Conservation (phyloP, 2,113 vertebrate genomes). For the Tychaedon coryphoeus region DNA sequence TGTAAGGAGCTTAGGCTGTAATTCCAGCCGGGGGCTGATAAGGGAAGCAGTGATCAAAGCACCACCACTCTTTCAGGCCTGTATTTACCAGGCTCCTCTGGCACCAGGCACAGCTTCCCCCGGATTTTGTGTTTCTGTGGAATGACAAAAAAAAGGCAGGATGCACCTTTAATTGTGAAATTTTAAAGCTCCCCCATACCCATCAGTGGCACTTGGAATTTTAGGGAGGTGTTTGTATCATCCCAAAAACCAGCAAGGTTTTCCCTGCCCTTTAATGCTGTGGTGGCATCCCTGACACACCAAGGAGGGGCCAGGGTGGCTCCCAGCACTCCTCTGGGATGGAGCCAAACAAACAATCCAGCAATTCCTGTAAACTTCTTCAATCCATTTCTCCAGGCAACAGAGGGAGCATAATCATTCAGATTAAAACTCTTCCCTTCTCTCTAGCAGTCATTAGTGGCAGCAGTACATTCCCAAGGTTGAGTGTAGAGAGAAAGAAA, state of each 20-base stretch:
- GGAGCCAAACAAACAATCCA: neutral
- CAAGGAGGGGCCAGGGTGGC: rapidly evolving
- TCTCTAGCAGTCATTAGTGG: neutral
- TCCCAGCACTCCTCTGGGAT: neutral
- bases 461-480: neutral
- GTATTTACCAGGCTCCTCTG: neutral
- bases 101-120: neutral
- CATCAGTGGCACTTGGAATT: neutral
- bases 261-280: rapidly evolving
- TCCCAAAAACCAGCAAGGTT: rapidly evolving
- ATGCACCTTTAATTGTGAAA: rapidly evolving
- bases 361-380: neutral
- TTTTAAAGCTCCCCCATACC: neutral
- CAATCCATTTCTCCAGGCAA: neutral
- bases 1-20: constrained; percentile 24
- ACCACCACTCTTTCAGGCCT: neutral
- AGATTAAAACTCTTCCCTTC: neutral
- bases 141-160: rapidly evolving
- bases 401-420: neutral
- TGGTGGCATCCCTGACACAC: rapidly evolving
- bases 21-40: neutral
- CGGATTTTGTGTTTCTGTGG: neutral
- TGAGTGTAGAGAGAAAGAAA: neutral
- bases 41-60: constrained; percentile 5
- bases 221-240: neutral